These are phyloP conservation scores for Zaprionus africanus DNA, from an alignment of 1,140 invertebrate species.

Conservation along the genomic window DNA sequence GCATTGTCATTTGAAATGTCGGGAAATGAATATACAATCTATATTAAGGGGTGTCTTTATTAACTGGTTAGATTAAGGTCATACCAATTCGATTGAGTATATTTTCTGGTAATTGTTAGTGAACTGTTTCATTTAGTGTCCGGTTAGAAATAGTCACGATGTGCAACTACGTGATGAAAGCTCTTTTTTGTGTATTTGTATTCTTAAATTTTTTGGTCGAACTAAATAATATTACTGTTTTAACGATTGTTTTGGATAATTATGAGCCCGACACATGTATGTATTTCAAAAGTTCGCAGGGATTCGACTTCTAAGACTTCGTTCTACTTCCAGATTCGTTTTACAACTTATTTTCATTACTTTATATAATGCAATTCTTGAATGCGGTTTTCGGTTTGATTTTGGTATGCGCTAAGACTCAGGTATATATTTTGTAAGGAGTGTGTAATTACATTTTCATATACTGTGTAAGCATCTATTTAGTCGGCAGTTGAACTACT, in stretches of 20 bases:
- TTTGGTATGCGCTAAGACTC: constrained; percentile 22
- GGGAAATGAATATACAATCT: background rate
- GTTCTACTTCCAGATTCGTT: background rate
- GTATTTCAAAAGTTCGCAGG: background rate
- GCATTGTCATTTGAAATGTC: background rate
- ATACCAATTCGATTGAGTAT: background rate
- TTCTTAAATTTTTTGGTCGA: background rate
- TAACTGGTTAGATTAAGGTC: background rate
- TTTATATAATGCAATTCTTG: background rate
- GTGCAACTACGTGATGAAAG: background rate
- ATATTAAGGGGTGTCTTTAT: background rate
- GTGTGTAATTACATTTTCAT: background rate
- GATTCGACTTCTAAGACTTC: background rate
- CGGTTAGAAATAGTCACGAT: background rate
- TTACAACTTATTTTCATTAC: background rate
- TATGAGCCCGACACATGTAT: background rate
- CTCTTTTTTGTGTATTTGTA: background rate
- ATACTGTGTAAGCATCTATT: background rate
- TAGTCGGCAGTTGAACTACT: constrained; percentile 10
- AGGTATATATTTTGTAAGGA: constrained; percentile 20
- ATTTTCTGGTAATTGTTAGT: background rate
- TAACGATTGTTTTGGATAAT: background rate
- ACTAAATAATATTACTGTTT: background rate
- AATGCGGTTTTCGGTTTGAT: constrained; percentile 27
- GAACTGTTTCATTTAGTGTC: background rate